Evolutionary conservation across 2,113 vertebrate genomes (phyloP), one percentile per base, ranked within the genome.

Genomic region (Tyrannus savana): DNA sequence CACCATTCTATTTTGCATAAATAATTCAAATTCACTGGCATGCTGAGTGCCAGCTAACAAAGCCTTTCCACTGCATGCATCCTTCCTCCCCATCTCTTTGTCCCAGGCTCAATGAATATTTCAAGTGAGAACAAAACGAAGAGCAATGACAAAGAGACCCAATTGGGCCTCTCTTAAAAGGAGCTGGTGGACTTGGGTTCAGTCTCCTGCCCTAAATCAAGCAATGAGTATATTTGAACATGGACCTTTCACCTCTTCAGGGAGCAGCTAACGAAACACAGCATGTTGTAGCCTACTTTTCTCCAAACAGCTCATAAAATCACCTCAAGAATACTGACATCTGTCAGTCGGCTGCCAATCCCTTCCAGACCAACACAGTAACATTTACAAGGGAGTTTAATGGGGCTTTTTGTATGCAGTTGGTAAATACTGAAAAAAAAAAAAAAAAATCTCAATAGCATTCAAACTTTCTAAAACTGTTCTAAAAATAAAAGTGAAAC

Each of bases 11-110:
- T 71, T 93, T 88, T 89, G 16, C 68, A 81, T 94, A 84, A 92
- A 95, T 92, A 90, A 88, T 94, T 94, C 64, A 88, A 90, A 71
- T 55, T 42, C 83, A 68, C 25, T 55, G 47, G 55, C 56, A 89
- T 1, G 0, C n/a, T 25, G 58, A 67, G 39, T 42, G 42, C 24
- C 59, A 77, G 63, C 33, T 63, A 81, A 74, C 68, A 90, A 95
- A 86, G 72, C 30, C 50, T 66, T 77, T 69, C 75, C 39, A 39
- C 8, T 42, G 41, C 21, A 53, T 10, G 3, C 35, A 67, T 74
- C 60, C 31, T 86, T 93, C 42, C 30, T 84, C 28, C 23, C 3
- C 3, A 55, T 39, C 41, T 55, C 68, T 88, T 94, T 84, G 35
- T 84, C 27, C 27, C 42, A 80, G 9, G 42, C 27, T 63, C 76